Base-by-base conservation (phyloP, 2,797 vertebrate genomes). In the Hipposideros larvatus region DNA sequence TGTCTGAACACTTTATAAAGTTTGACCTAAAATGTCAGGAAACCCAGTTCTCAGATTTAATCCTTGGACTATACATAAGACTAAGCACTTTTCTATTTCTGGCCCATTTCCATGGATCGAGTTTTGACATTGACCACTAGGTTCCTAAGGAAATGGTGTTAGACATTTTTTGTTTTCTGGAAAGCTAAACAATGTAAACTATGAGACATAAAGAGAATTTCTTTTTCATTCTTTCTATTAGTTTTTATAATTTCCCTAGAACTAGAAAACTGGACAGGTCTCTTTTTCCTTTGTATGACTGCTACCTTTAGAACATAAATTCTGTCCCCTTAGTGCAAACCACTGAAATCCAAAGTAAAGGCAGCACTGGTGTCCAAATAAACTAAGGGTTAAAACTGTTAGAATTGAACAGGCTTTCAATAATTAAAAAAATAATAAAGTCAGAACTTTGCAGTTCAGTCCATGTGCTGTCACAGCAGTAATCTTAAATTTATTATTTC, bases 401-500 rank as follows among this genome's bases (percentile, higher is more conserved):
- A 48, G 48, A 87, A 83, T 65, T 59, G 57, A 87, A 41, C 31
- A 63, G 28, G 48, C 14, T 88, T 93, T 70, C 31, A 34, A 78
- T 91, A 41, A 91, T 87, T 87, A 26, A 83, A 80, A 79, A 68
- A 75, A 73, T 71, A 46, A 55, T 73, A 51, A 71, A 90, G 26
- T 79, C 78, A 94, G 68, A 90, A 84, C 55, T 79, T 88, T 51
- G n/a, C 59, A 93, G 87, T 90, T 92, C 55, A 70, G 28, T 68
- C 65, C 59, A 66, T 18, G 16, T 26, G 46, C 85, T 79, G 18
- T 79, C 57, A 82, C 22, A 46, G 41, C n/a, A 92, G 68, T 87
- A 87, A 95, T 84, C 57, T 92, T 70, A 80, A 93, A 91, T 87
- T 78, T 57, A 93, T 85, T 88, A 63, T 94, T 95, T 96, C 46